Evolutionary conservation across 2,888 invertebrate genomes (phyloP), one percentile per base, ranked within the genome.

Genomic region (Syrista parreyssii): DNA sequence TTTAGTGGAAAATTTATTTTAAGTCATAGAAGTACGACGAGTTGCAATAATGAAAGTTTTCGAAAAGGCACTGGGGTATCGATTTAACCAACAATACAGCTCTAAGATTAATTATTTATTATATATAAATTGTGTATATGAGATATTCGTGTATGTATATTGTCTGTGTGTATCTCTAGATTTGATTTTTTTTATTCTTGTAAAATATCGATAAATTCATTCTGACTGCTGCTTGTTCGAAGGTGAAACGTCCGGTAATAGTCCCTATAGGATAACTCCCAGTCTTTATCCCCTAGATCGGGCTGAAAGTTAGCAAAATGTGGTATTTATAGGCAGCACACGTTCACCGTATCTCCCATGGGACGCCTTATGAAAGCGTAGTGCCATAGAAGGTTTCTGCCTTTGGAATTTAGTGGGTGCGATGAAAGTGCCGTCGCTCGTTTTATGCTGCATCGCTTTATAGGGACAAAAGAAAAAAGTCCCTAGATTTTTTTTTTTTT

Each of bases 331-430:
- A 71, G 71, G 71, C 71, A 33, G 71, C 33, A 71, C 71, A 71
- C 71, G 71, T 71, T 33, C 71, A 15, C 71, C 71, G 71, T 71
- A 71, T 71, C 71, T 12, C 71, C 71, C 33, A 33, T 55, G 71
- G 71, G 33, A 33, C 71, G 71, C 31, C 71, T 71, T 71, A 71
- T 71, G 71, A 71, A 71, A 71, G 32, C 33, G 33, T 30, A 71
- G 71, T 33, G 71, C 71, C 32, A 31, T 71, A 33, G 6, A 32
- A 31, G 32, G 71, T 32, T 71, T 71, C 71, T 71, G 31, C 33
- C 71, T 71, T 71, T 71, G 71, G 71, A 71, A 71, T 71, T 71
- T 71, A 71, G 71, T 31, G 71, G 71, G 31, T 33, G 33, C 32
- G 71, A 71, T 71, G 71, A 30, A 31, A 71, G 23, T 55, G 23